Percentiles rank a stretch among this genome's conserved stretches.
Evolutionary conservation across 2,888 invertebrate species (phyloP).

Genomic region (Tenthredo livida): DNA sequence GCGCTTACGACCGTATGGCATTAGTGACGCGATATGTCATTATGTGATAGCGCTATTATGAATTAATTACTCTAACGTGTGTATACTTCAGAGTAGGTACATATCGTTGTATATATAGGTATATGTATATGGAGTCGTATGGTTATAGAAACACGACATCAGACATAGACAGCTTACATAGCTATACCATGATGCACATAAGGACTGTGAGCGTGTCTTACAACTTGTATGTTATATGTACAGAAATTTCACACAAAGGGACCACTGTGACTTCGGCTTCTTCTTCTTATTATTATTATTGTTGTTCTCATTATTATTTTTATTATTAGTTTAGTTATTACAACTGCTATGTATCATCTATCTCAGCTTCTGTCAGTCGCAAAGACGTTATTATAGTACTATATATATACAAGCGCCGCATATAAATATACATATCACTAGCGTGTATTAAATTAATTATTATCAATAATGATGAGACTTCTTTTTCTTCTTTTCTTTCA

Average conservation of each 20-base stretch:
- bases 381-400: background rate
- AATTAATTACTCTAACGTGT: conserved; percentile 25
- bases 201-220: conserved; percentile 1
- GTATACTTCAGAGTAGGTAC: background rate
- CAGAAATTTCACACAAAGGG: conserved; percentile 38
- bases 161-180: background rate
- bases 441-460: background rate
- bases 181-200: background rate
- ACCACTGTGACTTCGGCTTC: conserved; percentile 41
- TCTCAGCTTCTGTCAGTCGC: conserved; percentile 3
- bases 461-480: background rate
- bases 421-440: conserved; percentile 6
- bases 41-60: background rate
- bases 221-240: conserved; percentile 21
- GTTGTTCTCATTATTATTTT: conserved; percentile 30
- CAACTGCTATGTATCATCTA: background rate
- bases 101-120: background rate
- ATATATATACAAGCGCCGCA: background rate
- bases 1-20: too few relatives aligned
- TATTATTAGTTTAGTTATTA: conserved; percentile 9
- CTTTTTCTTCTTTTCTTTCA: background rate
- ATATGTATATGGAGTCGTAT: background rate
- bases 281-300: conserved; percentile 12
- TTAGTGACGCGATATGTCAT: too few relatives aligned
- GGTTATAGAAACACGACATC: background rate